Evolutionary conservation across 2,888 invertebrate genomes (phyloP), one percentile per base, ranked within the genome.

Genomic region (Hoplodrina ambigua): DNA sequence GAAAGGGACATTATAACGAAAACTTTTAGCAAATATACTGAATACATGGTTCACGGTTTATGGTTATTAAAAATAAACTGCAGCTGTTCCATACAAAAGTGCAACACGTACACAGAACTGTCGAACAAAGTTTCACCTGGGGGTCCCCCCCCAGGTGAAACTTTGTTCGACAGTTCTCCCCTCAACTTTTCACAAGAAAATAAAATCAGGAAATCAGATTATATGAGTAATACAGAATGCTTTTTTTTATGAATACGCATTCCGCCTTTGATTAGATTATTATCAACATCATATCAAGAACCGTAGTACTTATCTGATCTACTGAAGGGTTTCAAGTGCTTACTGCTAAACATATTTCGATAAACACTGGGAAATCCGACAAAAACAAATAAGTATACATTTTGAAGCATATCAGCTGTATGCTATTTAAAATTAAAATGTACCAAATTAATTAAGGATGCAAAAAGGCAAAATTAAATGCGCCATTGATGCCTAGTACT

Each of bases 251-350:
- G 1, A 25, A 17, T 20, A n/a, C 15, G n/a, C 37, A 46, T 46
- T 66, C 6, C 10, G 19, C 41, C 17, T 65, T 25, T 59, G 54
- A 75, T 25, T 37, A 37, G 44, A 17, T 37, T 53, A 55, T 78
- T 33, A 57, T 75, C 71, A 50, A 50, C 30, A 25, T 50, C 11
- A n/a, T 41, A 49, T 53, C 41, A 8, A 65, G 41, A 49, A 53
- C 37, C 11, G 25, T 19, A 52, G 30, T 17, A 41, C 33, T 57
- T 75, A 78, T 75, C 55, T 20, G 65, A 79, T 79, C 56, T 50
- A 57, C 49, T 19, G 25, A 33, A 44, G 11, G 19, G n/a, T 33
- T 74, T 75, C 49, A 60, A 63, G 69, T 49, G 41, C n/a, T 17
- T 11, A 41, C 19, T 44, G 15, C 33, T 41, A 41, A 59, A 64